Percentiles rank a stretch among this genome's conserved stretches.
Conservation (phyloP, 2,113 vertebrate species). For the Jacana jacana region DNA sequence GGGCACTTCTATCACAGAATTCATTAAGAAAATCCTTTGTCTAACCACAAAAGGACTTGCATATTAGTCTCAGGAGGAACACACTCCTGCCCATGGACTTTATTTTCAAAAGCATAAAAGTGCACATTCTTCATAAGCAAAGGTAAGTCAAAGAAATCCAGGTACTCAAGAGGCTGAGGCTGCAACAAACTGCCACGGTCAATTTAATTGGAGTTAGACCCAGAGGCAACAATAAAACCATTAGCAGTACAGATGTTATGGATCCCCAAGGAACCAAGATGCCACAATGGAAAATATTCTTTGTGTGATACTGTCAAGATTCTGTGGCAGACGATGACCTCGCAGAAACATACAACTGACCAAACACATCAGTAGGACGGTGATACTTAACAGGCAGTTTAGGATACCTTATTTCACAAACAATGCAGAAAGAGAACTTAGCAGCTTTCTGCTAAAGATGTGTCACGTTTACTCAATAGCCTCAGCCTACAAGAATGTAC, state of each 20-base stretch:
- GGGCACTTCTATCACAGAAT: conserved; percentile 68
- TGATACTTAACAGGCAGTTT: not conserved
- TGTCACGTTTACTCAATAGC: not conserved
- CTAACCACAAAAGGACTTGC: conserved; percentile 48
- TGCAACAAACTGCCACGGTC: conserved; percentile 22
- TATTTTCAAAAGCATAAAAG: conserved; percentile 48
- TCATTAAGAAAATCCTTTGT: conserved; percentile 64
- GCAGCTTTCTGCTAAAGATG: not conserved
- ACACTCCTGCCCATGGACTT: conserved; percentile 5
- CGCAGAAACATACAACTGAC: not conserved
- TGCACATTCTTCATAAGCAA: conserved; percentile 24
- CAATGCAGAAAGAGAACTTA: not conserved
- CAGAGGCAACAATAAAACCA: conserved; percentile 47
- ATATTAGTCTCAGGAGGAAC: conserved; percentile 42
- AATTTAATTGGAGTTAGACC: conserved; percentile 46
- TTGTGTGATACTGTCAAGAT: not conserved
- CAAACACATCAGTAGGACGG: not conserved
- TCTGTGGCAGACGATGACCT: not conserved
- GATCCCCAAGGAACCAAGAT: not conserved
- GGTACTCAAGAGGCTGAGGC: conserved; percentile 48
- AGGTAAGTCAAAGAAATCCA: conserved; percentile 62
- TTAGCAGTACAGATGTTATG: conserved; percentile 39
- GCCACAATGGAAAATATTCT: not conserved
- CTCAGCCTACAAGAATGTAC: not conserved
- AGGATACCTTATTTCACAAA: not conserved